A percentile compares a stretch with the other conserved stretches of the same genome.
phyloP scores from a whole-genome alignment of 2,797 vertebrate species.

The Phataginus tetradactyla region DNA sequence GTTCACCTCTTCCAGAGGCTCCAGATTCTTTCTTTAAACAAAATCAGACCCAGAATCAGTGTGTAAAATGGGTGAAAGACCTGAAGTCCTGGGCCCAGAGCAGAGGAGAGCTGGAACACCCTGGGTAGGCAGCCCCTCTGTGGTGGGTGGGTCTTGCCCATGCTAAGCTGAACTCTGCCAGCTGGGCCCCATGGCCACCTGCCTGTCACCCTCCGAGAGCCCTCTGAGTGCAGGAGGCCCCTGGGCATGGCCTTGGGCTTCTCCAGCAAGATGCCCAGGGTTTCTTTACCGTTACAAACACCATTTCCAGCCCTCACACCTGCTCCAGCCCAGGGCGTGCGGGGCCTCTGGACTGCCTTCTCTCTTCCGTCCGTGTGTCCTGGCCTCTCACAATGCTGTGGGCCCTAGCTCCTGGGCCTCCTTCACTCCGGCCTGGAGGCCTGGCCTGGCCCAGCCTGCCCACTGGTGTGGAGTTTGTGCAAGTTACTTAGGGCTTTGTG shows the following conservation, averaged over 20 bases:
- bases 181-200: neutral
- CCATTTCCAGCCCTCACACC: accelerated
- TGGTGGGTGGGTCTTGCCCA: neutral
- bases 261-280: neutral
- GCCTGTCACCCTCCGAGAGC: neutral
- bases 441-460: accelerated
- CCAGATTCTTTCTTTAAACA: neutral
- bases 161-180: neutral
- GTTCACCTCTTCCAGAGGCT: neutral
- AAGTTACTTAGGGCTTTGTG: accelerated
- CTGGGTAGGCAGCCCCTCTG: neutral
- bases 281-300: neutral
- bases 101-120: accelerated
- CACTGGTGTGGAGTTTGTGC: accelerated
- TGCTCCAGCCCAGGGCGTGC: accelerated
- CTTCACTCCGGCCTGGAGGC: neutral
- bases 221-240: accelerated
- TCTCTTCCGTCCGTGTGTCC: neutral
- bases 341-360: neutral
- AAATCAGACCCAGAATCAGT: too few relatives aligned
- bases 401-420: neutral
- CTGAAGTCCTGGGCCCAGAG: accelerated
- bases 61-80: accelerated
- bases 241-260: neutral
- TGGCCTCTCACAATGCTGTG: accelerated